Base-by-base conservation (phyloP, 2,888 invertebrate species). In the Cephus pygmeus region DNA sequence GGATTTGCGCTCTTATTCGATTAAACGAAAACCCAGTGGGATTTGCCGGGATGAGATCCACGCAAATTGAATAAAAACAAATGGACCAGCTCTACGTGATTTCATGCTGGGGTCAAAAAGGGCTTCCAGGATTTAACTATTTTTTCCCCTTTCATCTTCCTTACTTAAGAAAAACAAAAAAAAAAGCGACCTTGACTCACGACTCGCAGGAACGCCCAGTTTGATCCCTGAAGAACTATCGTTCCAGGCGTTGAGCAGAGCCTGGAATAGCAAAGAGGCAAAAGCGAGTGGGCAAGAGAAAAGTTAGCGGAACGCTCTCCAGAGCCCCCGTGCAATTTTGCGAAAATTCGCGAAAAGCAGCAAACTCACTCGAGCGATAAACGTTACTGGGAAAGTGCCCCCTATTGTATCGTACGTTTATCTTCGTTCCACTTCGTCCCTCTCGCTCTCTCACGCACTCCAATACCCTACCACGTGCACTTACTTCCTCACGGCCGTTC, bases 31-130 rank as follows among this genome's bases (percentile, higher is more conserved):
- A 23, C 56, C 56, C 56, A 23, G 23, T 56, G 56, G 56, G 56
- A 56, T 56, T 23, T 56, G 0, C 56, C 9, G 23, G 56, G 56
- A 56, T 23, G 56, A 56, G 56, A 56, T 56, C 56, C 11, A 73
- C 73, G 76, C 15, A 40, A 76, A 76, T 76, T 76, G 56, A 56
- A 76, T 76, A 56, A 34, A 76, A 73, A n/a, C 76, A 40, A 35
- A 56, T 56, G 56, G 56, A 23, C 23, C 56, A 23, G 23, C 56
- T 56, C 56, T 56, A 56, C 56, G 56, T 56, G 56, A 56, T 56
- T 56, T 56, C 56, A 56, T 23, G 9, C 23, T 23, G 56, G 56
- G 23, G 23, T 56, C 56, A 56, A 56, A 56, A 23, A 4, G 56
- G 56, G 23, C 56, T 56, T 56, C 23, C 9, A 23, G 40, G 23